Evolutionary conservation across 1,140 invertebrate genomes (phyloP).

Genomic region (Agrilus planipennis): DNA sequence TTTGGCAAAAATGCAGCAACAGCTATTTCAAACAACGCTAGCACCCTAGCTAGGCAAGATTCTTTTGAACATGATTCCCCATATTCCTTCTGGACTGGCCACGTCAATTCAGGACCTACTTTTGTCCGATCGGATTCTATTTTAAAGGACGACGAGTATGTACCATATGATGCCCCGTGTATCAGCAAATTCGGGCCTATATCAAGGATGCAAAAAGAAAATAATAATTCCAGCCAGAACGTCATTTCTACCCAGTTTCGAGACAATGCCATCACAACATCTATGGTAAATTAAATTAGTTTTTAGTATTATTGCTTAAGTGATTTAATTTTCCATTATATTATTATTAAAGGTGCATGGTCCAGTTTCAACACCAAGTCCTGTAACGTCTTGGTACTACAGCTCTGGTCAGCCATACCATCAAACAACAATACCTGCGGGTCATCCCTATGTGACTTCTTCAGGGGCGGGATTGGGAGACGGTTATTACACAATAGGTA

Average conservation of each 20-base stretch:
- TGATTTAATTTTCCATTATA: constrained; percentile 5
- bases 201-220: constrained; percentile 50
- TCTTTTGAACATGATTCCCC: constrained; percentile 35
- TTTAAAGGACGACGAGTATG: constrained; percentile 58
- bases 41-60: constrained; percentile 31
- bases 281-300: constrained; percentile 25
- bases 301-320: constrained; percentile 1
- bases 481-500: constrained; percentile 38
- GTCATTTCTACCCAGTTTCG: constrained; percentile 21
- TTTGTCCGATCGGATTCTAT: constrained; percentile 51
- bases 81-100: constrained; percentile 30
- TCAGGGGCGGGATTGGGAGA: constrained; percentile 27
- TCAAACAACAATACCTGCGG: constrained; percentile 2
- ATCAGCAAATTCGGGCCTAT: constrained; percentile 72
- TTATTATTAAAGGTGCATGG: constrained; percentile 26
- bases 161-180: constrained; percentile 60
- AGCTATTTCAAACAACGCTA: constrained; percentile 31
- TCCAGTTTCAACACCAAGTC: constrained; percentile 41
- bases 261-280: constrained; percentile 31
- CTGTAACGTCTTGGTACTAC: constrained; percentile 42
- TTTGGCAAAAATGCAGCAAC: constrained; percentile 42
- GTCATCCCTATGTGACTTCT: constrained; percentile 8
- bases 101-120: constrained; percentile 37
- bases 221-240: constrained; percentile 17
- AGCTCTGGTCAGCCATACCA: constrained; percentile 34